A percentile compares a stretch with the other conserved stretches of the same genome.
Conservation (phyloP, 2,113 vertebrate genomes). For the Pituophis catenifer region DNA sequence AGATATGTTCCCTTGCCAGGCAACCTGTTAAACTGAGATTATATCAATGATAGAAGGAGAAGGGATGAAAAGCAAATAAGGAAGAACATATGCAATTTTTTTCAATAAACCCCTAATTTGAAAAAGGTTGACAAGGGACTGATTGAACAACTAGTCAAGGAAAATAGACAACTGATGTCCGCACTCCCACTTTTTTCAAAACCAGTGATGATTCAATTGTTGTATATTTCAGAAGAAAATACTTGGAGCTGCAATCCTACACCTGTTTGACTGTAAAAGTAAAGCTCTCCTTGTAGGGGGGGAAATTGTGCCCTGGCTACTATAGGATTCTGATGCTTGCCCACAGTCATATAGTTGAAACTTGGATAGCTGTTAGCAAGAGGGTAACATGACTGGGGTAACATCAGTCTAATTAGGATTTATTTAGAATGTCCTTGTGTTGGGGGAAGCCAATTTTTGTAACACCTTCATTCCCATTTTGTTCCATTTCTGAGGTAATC, state of each 20-base stretch:
- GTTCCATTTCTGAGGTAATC: background rate
- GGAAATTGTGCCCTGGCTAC: background rate
- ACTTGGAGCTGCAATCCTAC: background rate
- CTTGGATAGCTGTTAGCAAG: background rate
- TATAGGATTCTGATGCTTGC: background rate
- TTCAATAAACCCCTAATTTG: background rate
- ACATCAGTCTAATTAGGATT: background rate
- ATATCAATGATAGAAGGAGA: background rate
- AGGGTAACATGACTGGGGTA: background rate
- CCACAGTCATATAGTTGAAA: background rate
- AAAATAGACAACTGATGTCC: background rate
- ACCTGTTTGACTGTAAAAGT: background rate
- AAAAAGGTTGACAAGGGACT: background rate
- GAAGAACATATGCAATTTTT: background rate
- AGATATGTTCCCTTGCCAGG: background rate
- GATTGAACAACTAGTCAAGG: background rate
- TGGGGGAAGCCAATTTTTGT: background rate
- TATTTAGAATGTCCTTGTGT: background rate
- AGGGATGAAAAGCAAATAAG: background rate
- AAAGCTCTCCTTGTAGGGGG: background rate
- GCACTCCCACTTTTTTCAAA: background rate
- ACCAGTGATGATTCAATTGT: background rate
- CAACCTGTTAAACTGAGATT: background rate
- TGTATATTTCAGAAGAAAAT: background rate
- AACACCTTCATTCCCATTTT: background rate